phyloP scores from a whole-genome alignment of 2,113 vertebrate genomes.

The Catagonus wagneri region DNA sequence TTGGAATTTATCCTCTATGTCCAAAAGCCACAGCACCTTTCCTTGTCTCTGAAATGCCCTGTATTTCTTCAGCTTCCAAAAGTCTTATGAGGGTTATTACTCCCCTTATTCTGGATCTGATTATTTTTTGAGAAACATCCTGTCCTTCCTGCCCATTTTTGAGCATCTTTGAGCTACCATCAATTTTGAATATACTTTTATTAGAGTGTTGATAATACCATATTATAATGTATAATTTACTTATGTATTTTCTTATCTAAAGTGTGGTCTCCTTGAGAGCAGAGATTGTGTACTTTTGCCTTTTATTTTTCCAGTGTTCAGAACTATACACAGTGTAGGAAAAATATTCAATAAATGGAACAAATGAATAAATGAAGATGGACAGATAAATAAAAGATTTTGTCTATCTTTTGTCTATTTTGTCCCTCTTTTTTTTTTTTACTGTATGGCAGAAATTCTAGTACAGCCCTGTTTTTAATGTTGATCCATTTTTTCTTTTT shows the following conservation, averaged over 20 bases:
- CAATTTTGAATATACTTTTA: conserved; percentile 4
- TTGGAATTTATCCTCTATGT: background rate
- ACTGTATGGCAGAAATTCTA: background rate
- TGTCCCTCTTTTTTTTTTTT: background rate
- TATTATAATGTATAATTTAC: background rate
- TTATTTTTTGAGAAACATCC: background rate
- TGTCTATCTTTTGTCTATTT: too few species aligned
- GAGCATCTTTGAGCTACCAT: background rate
- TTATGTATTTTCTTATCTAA: background rate
- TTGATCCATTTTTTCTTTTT: background rate
- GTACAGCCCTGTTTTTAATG: conserved; percentile 4
- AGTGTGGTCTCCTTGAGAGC: conserved; percentile 40
- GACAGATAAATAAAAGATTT: conserved; percentile 35
- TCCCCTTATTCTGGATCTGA: background rate
- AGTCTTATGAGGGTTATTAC: background rate
- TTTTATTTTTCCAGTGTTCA: conserved; percentile 22
- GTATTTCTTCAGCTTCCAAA: background rate
- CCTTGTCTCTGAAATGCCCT: background rate
- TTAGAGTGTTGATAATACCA: background rate
- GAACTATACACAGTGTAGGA: background rate
- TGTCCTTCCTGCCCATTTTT: background rate
- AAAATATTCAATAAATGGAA: background rate
- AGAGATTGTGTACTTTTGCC: background rate
- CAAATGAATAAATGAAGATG: background rate
- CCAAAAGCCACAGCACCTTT: background rate